These are phyloP conservation scores for Neotoxoptera formosana DNA, from an alignment of 1,140 invertebrate species.

Conservation along the genomic window DNA sequence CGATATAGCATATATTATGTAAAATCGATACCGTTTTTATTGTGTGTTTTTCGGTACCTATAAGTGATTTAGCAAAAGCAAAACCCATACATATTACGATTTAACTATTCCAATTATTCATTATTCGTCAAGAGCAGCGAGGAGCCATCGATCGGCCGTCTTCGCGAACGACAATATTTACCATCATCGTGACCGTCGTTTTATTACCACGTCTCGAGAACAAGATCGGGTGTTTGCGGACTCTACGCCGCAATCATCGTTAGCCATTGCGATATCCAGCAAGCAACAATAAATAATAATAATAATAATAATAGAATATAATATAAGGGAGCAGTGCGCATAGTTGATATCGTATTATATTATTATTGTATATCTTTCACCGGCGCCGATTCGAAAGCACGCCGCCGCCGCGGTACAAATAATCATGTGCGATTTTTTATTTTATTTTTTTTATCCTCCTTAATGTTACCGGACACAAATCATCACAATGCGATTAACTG, in stretches of 20 bases:
- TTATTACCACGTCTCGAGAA: neutral
- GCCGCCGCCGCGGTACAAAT: neutral
- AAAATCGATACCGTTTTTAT: too few relatives aligned
- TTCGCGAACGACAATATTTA: neutral
- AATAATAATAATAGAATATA: too few relatives aligned
- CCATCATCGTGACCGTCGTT: neutral
- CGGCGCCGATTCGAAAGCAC: neutral
- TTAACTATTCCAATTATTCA: too few relatives aligned
- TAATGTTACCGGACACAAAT: neutral
- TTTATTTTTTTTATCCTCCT: neutral
- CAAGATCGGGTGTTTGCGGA: neutral
- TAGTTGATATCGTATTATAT: neutral
- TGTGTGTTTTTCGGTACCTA: too few relatives aligned
- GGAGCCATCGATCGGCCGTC: too few relatives aligned
- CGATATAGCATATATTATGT: too few relatives aligned
- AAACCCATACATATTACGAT: too few relatives aligned
- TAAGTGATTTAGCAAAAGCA: too few relatives aligned
- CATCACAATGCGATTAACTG: constrained; percentile 25
- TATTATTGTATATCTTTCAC: neutral
- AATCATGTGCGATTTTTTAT: neutral
- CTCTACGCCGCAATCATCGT: constrained; percentile 2
- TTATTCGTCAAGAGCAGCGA: too few relatives aligned
- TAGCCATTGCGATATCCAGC: neutral
- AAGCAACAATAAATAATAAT: neutral
- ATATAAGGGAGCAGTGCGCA: neutral